A percentile compares a stretch with the other conserved stretches of the same genome.
phyloP scores from a whole-genome alignment of 35 echinoderm and acorn worm genomes.

The Hemicentrotus pulcherrimus region DNA sequence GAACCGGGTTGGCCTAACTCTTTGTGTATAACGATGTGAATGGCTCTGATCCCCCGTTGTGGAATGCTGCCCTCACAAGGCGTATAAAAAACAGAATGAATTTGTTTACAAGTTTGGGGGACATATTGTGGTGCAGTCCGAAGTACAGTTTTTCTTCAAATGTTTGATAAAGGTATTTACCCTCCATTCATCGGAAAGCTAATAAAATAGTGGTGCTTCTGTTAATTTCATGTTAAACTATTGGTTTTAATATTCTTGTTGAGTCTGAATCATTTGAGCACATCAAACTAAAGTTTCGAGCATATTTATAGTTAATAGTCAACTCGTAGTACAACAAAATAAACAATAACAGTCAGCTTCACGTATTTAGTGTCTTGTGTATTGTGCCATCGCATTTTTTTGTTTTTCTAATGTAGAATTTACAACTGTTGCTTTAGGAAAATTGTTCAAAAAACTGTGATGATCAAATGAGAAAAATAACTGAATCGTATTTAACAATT shows the following conservation, averaged over 20 bases:
- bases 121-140: too few species aligned
- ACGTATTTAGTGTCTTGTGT: background rate
- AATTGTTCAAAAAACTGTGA: background rate
- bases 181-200: background rate
- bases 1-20: too few species aligned
- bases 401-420: background rate
- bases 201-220: background rate
- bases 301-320: background rate
- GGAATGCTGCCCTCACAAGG: too few species aligned
- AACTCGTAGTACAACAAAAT: too few species aligned
- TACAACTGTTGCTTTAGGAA: background rate
- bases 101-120: too few species aligned
- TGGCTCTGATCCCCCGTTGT: too few species aligned
- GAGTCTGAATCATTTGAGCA: background rate
- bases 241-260: background rate
- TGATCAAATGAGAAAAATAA: background rate
- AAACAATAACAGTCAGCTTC: background rate
- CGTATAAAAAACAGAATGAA: too few species aligned
- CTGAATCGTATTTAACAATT: background rate
- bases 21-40: too few species aligned
- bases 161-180: too few species aligned
- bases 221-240: background rate
- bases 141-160: too few species aligned
- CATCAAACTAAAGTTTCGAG: background rate
- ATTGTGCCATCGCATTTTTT: background rate